Percentiles rank a stretch among this genome's conserved stretches.
phyloP scores from a whole-genome alignment of 2,888 invertebrate genomes.

The Xanthorhoe designata region DNA sequence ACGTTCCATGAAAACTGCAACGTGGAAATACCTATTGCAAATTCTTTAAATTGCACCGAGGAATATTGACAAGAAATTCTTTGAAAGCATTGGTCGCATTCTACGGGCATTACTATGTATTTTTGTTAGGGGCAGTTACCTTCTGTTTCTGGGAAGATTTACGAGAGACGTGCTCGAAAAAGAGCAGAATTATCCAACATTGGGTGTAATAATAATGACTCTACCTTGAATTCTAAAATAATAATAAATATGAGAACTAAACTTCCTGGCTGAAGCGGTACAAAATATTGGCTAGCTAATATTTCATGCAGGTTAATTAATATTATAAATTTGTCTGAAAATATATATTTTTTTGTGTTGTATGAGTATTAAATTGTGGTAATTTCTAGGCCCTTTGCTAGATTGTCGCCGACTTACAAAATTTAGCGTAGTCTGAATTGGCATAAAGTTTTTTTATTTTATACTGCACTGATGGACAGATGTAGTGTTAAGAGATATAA shows the following conservation, averaged over 20 bases:
- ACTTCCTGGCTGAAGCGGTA: no score
- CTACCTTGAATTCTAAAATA: background rate
- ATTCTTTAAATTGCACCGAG: constrained; percentile 16
- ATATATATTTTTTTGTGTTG: no score
- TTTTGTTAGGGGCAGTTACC: background rate
- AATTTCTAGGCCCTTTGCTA: background rate
- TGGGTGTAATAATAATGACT: background rate
- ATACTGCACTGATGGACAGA: no score
- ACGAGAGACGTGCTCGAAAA: background rate
- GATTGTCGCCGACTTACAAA: no score
- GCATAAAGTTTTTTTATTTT: no score
- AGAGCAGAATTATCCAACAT: background rate
- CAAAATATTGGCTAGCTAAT: no score
- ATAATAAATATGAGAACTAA: no score
- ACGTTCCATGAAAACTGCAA: constrained; percentile 65
- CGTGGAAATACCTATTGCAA: constrained; percentile 12
- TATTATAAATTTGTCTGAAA: no score
- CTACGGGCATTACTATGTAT: background rate
- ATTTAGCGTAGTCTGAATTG: no score
- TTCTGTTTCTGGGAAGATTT: background rate
- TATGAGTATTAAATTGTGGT: no score
- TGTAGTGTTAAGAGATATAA: no score
- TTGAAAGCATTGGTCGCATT: background rate
- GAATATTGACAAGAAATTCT: constrained; percentile 12
- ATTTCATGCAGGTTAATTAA: no score